Conservation (phyloP, 2,113 vertebrate genomes). For the Beaufortia kweichowensis region DNA sequence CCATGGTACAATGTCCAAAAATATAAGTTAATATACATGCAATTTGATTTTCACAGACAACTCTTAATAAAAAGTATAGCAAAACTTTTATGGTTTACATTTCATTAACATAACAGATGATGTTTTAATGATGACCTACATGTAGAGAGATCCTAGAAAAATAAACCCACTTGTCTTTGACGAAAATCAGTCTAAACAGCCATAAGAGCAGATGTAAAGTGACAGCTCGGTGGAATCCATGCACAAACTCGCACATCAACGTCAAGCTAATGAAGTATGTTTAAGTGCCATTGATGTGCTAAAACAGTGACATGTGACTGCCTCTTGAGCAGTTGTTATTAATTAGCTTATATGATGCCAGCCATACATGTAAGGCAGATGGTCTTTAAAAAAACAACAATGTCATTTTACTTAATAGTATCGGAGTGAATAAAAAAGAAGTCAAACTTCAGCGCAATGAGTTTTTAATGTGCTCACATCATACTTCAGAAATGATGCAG, state of each 20-base stretch:
- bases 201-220: constrained; percentile 57
- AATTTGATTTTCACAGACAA: neutral
- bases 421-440: neutral
- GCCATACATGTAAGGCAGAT: constrained; percentile 69
- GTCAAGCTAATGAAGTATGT: constrained; percentile 69
- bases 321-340: constrained; percentile 74
- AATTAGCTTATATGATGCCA: constrained; percentile 74
- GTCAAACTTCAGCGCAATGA: neutral
- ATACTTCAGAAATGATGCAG: neutral
- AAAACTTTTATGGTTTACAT: neutral
- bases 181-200: constrained; percentile 37
- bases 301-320: constrained; percentile 66
- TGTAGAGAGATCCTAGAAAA: constrained; percentile 2
- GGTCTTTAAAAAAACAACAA: constrained; percentile 69
- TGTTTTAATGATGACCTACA: constrained; percentile 9
- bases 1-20: too few species aligned
- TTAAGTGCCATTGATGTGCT: constrained; percentile 62
- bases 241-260: constrained; percentile 64
- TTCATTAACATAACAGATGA: neutral
- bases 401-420: neutral
- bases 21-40: too few species aligned
- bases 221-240: constrained; percentile 57
- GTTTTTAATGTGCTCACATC: neutral
- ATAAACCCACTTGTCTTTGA: constrained; percentile 22
- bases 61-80: neutral